Percentiles rank a stretch among this genome's conserved stretches.
Evolutionary conservation across 1,140 invertebrate species (phyloP).

Genomic region (Macrocentrus cingulum): DNA sequence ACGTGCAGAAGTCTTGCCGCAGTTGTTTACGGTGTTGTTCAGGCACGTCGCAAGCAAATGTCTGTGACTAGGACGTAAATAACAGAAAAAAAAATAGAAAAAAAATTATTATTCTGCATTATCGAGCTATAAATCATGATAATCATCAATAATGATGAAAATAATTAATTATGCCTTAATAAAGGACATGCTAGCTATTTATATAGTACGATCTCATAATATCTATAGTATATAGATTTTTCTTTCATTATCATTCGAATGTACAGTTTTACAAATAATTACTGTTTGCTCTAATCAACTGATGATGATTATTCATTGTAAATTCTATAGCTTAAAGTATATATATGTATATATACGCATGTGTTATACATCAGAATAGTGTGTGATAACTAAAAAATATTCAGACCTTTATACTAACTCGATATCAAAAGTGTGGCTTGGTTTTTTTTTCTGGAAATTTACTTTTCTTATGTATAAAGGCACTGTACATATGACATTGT

Average conservation of each 20-base stretch:
- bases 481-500: constrained; percentile 53
- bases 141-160: constrained; percentile 29
- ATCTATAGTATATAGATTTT: constrained; percentile 30
- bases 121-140: constrained; percentile 30
- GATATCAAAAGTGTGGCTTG: no score
- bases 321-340: not conserved
- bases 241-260: constrained; percentile 32
- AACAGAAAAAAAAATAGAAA: not conserved
- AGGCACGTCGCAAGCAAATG: constrained; percentile 66
- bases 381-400: no score
- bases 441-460: constrained; percentile 5
- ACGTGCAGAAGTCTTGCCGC: constrained; percentile 79
- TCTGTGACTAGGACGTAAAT: constrained; percentile 30
- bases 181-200: constrained; percentile 45
- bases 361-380: not conserved
- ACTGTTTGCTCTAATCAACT: constrained; percentile 41
- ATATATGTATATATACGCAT: not conserved
- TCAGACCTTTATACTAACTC: no score
- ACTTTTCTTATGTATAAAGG: constrained; percentile 49
- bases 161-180: constrained; percentile 36
- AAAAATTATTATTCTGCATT: constrained; percentile 26
- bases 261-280: constrained; percentile 53
- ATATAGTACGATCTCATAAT: constrained; percentile 24
- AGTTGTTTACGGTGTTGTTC: constrained; percentile 85
- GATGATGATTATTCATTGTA: not conserved